A percentile compares a stretch with the other conserved stretches of the same genome.
These are phyloP conservation scores for Anthoscopus minutus DNA, from an alignment of 2,113 vertebrate genomes.

Conservation along the genomic window DNA sequence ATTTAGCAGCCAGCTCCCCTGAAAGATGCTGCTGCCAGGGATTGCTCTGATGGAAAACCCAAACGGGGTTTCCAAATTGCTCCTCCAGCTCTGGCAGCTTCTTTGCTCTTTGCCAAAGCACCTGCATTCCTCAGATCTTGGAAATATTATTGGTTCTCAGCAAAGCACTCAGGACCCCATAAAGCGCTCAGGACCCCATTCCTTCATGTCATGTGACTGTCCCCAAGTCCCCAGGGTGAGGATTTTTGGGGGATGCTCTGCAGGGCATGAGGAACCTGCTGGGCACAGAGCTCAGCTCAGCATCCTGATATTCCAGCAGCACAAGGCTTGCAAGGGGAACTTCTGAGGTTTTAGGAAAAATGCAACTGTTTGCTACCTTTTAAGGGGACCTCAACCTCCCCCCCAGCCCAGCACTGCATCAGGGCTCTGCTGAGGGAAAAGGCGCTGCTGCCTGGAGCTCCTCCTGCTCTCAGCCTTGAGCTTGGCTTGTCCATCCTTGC, in stretches of 20 bases:
- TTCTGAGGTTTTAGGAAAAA: not conserved
- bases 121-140: not conserved
- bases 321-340: not conserved
- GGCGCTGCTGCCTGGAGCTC: not conserved
- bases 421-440: not conserved
- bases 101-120: not conserved
- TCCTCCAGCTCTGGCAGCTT: not conserved
- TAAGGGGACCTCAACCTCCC: no score
- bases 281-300: not conserved
- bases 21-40: not conserved
- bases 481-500: not conserved
- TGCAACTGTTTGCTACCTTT: not conserved
- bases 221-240: accelerated
- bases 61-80: not conserved
- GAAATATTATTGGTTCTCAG: not conserved
- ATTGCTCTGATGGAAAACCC: not conserved
- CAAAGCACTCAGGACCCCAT: not conserved
- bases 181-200: not conserved
- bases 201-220: not conserved
- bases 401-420: not conserved
- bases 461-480: not conserved
- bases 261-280: not conserved
- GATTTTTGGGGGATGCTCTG: not conserved
- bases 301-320: not conserved
- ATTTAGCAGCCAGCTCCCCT: not conserved